A percentile compares a stretch with the other conserved stretches of the same genome.
Conservation (phyloP, 2,797 vertebrate species). For the Coreius guichenoti region DNA sequence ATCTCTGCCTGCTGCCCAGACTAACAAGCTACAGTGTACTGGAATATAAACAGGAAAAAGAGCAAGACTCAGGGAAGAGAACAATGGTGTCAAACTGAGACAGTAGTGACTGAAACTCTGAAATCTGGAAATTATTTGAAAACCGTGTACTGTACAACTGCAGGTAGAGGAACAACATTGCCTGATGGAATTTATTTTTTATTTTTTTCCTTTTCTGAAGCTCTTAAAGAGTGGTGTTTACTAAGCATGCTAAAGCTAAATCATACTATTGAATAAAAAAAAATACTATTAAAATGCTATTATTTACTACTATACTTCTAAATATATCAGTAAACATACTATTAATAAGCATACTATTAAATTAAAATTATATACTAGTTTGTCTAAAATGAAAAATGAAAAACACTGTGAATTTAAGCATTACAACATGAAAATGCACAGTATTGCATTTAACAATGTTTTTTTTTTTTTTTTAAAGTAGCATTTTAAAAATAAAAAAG, state of each 20-base stretch:
- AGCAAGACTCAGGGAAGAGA: constrained; percentile 29
- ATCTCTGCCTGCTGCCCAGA: constrained; percentile 35
- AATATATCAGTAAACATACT: not conserved
- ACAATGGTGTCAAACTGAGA: constrained; percentile 31
- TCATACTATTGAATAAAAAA: not conserved
- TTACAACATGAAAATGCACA: not conserved
- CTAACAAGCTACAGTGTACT: constrained; percentile 47
- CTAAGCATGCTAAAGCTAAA: not conserved
- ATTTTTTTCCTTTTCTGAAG: not conserved
- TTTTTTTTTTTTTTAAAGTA: too few species aligned
- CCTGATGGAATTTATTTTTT: not conserved
- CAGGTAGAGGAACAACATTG: not conserved
- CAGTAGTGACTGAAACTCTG: constrained; percentile 32
- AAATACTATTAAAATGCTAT: not conserved
- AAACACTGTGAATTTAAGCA: not conserved
- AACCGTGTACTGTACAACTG: constrained; percentile 1
- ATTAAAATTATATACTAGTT: not conserved
- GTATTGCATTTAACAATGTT: not conserved
- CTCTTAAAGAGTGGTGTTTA: not conserved
- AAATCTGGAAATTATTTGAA: constrained; percentile 35
- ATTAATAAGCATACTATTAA: too few species aligned
- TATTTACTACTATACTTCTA: not conserved
- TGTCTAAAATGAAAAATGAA: not conserved
- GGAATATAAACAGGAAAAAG: constrained; percentile 48
- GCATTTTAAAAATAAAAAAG: too few species aligned